Base-by-base conservation (phyloP, 2,797 vertebrate species). In the Lagocephalus sceleratus region DNA sequence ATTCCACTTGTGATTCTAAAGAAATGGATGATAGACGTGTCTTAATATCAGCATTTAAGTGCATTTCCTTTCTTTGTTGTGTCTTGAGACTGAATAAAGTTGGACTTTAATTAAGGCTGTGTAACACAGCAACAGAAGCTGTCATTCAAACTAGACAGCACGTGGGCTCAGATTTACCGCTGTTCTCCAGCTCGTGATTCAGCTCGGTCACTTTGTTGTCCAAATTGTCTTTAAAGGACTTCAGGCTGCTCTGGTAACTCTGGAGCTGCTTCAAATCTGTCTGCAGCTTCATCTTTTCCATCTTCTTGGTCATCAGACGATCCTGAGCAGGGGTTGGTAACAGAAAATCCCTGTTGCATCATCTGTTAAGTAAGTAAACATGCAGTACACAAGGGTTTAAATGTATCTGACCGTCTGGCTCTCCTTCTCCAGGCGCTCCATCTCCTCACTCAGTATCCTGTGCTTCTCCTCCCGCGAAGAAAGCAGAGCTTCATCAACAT, bases 181-280 rank as follows among this genome's bases (percentile, higher is more conserved):
- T 60, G 58, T 83, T 84, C 63, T 93, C 90, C 44, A 94, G 75
- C 74, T 96, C 93, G 57, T 95, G 92, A 20, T 66, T 85, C 29
- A 94, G 58, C 35, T 85, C 85, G 40, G 85, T 71, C 12, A 79
- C 59, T 72, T 94, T 95, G 78, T 90, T 91, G 61, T 93, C 89
- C 71, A 93, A 83, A 53, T 88, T 88, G 23, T 70, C 62, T 84
- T 90, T 87, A 60, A 94, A 94, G 32, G 90, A 86, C 35, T 95
- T 93, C 70, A 96, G 73, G 66, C 87, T 92, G 56, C 80, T 79
- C 51, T 85, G 80, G 69, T 94, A 99, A 64, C 87, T 91, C 68
- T 94, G 91, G 38, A 94, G 92, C 71, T 95, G 96, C 81, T 97
- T 92, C 32, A 95, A 86, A 53, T 97, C 95, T 15, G 89, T 77